These are phyloP conservation scores for Thalassoma bifasciatum DNA, from an alignment of 2,113 vertebrate genomes.

Conservation along the genomic window DNA sequence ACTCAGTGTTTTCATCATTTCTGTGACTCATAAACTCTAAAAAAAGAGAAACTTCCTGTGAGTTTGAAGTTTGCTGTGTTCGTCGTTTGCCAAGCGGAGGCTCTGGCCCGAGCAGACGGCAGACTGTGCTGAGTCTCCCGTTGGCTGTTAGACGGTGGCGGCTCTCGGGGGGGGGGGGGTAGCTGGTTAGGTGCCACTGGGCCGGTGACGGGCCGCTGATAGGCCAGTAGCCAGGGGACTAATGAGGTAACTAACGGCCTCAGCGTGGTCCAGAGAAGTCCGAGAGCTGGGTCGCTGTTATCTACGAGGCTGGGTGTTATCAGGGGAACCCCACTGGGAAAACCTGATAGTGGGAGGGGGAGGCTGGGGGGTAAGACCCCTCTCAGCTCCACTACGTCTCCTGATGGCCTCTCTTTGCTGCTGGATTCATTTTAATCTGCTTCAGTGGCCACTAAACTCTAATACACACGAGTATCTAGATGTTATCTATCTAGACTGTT, in stretches of 20 bases:
- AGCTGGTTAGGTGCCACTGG: conserved; percentile 59
- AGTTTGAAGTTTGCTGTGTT: conserved; percentile 10
- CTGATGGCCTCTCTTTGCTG: conserved; percentile 31
- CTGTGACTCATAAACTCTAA: conserved; percentile 15
- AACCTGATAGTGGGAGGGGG: conserved; percentile 65
- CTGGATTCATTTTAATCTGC: conserved; percentile 33
- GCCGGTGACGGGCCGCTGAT: conserved; percentile 65
- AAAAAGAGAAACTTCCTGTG: neutral
- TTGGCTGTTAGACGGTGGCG: conserved; percentile 54
- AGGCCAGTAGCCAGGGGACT: conserved; percentile 74
- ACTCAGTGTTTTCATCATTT: too few species aligned
- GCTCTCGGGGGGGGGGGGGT: conserved; percentile 46
- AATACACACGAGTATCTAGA: conserved; percentile 54
- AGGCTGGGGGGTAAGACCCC: conserved; percentile 67
- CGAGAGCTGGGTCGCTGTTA: conserved; percentile 66
- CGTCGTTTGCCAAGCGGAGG: conserved; percentile 6
- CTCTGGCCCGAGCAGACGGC: conserved; percentile 51
- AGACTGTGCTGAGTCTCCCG: conserved; percentile 43
- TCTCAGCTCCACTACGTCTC: conserved; percentile 67
- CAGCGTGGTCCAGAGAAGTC: conserved; percentile 53
- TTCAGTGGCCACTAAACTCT: conserved; percentile 15
- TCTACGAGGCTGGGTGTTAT: conserved; percentile 71
- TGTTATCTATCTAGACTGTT: neutral
- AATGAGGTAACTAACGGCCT: conserved; percentile 73
- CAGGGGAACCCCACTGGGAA: conserved; percentile 74